These are phyloP conservation scores for Fistularia tabacaria DNA, from an alignment of 2,797 vertebrate species.

Conservation along the genomic window DNA sequence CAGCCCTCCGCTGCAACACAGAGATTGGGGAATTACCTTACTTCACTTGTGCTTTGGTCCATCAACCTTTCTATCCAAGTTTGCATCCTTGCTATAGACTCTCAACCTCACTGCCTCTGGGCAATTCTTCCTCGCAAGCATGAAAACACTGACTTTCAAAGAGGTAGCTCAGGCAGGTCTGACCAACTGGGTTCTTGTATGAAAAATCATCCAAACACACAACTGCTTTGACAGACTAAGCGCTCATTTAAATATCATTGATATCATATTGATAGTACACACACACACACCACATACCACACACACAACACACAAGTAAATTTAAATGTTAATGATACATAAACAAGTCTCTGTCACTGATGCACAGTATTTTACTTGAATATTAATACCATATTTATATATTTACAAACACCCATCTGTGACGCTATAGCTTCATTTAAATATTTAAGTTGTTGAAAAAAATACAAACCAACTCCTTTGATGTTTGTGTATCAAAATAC, in stretches of 20 bases:
- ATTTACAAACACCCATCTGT: slow-evolving; percentile 34
- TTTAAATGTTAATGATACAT: slow-evolving; percentile 23
- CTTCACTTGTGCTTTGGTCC: slow-evolving; percentile 2
- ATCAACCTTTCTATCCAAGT: slow-evolving; percentile 14
- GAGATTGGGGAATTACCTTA: slow-evolving; percentile 14
- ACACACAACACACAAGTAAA: slow-evolving; percentile 14
- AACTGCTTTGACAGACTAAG: slow-evolving; percentile 4
- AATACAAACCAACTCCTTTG: slow-evolving; percentile 20
- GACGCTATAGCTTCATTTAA: slow-evolving; percentile 26
- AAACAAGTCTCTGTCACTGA: slow-evolving; percentile 15
- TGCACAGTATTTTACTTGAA: slow-evolving; percentile 21
- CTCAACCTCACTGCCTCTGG: not conserved
- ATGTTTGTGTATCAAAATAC: slow-evolving; percentile 3
- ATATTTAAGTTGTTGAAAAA: slow-evolving; percentile 21
- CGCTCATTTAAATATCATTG: slow-evolving; percentile 19
- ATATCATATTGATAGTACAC: slow-evolving; percentile 9
- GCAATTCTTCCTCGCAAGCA: slow-evolving; percentile 19
- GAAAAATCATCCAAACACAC: slow-evolving; percentile 15
- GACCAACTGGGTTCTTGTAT: not conserved
- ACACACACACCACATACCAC: not conserved
- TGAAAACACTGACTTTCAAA: slow-evolving; percentile 25
- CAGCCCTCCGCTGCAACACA: slow-evolving; percentile 82
- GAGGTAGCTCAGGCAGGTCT: slow-evolving; percentile 5
- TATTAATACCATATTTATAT: slow-evolving; percentile 26
- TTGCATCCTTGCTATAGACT: not conserved